Base-by-base conservation (phyloP, 2,888 invertebrate species). In the Drosophila sordidula region DNA sequence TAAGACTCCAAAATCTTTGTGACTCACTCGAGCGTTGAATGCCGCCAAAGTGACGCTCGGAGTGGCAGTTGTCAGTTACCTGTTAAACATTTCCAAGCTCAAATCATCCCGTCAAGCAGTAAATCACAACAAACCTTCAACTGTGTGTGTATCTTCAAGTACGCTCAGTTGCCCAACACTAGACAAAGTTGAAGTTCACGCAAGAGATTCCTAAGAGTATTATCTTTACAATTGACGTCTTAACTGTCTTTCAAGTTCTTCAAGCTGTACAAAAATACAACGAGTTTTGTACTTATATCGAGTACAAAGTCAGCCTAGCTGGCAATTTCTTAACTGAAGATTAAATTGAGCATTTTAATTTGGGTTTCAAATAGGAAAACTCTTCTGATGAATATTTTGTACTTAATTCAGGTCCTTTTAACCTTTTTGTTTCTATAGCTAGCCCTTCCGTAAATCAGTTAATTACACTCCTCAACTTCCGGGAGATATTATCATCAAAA, bases 11-110 rank as follows among this genome's bases (percentile, higher is more conserved):
- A 70, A 63, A 61, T 68, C 55, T 66, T 54, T 72, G 64, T 83
- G 80, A 81, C 61, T 81, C 80, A 81, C 69, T 75, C 67, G 63
- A 75, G 57, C 80, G 68, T 70, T 68, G 66, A 67, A 76, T 70
- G 79, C 73, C 73, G 67, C 62, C 66, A 66, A 66, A 55, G 38
- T 55, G 55, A 69, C 55, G 50, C 61, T 65, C 38, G 32, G 41
- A 57, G 38, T 57, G 18, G 14, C 70, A 41, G 32, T 51, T 29
- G 47, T 56, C 26, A 49, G 44, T 50, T 55, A 50, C 16, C 66
- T 57, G 54, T 46, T 46, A 56, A 46, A 16, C 45, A 45, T 50
- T 39, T 38, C 25, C 39, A 39, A 55, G 36, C 49, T 12, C 51
- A 36, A 59, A 45, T 36, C 47, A 51, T 29, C n/a, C 38, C 62